phyloP scores from a whole-genome alignment of 2,113 vertebrate species.

The Nothoprocta pentlandii region DNA sequence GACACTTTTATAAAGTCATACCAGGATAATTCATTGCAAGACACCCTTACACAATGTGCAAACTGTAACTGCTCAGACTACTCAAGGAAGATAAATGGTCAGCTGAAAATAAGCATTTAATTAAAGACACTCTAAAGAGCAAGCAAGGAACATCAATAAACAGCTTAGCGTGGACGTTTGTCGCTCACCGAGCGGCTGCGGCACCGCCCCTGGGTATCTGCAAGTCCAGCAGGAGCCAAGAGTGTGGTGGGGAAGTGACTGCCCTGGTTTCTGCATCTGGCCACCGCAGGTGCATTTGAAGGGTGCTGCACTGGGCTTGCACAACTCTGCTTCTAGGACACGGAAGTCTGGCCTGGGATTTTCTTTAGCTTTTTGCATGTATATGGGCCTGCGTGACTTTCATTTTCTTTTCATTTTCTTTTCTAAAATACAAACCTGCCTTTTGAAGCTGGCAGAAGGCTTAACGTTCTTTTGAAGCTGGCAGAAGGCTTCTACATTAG shows the following conservation, averaged over 20 bases:
- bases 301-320: neutral
- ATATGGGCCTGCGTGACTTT: neutral
- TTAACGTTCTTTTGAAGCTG: neutral
- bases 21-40: neutral
- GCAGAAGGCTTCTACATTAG: neutral
- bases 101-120: neutral
- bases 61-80: neutral
- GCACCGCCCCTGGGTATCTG: neutral
- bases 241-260: neutral
- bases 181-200: rapidly evolving
- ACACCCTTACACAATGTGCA: neutral
- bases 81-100: neutral
- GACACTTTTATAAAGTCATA: neutral
- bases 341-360: neutral
- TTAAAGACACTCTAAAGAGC: neutral
- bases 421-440: neutral
- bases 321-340: neutral
- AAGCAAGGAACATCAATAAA: neutral
- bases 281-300: neutral
- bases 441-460: neutral
- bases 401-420: neutral
- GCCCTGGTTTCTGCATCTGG: neutral
- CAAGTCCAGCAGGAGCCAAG: neutral
- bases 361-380: neutral
- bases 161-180: neutral